Conservation (phyloP, 1,140 invertebrate genomes). For the Popillia japonica region DNA sequence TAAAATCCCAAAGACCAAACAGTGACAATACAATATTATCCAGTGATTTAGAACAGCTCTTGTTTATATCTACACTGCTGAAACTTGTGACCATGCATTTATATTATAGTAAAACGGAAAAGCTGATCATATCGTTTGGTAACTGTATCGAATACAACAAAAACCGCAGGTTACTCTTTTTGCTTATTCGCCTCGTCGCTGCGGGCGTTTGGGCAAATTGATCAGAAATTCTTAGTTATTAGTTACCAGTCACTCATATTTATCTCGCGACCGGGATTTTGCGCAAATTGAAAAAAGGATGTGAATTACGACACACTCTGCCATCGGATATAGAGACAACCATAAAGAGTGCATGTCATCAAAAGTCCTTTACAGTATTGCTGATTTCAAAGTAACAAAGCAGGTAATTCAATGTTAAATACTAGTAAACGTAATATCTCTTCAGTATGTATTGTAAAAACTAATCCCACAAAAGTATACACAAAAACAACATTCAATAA, state of each 20-base stretch:
- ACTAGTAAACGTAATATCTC: too few relatives aligned
- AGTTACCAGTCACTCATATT: too few relatives aligned
- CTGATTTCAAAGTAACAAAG: too few relatives aligned
- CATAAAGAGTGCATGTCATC: too few relatives aligned
- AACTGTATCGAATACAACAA: neutral
- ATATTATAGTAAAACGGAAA: neutral
- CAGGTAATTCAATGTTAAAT: too few relatives aligned
- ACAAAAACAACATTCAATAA: too few relatives aligned
- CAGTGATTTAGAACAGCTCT: neutral
- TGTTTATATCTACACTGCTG: neutral
- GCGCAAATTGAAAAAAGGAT: neutral
- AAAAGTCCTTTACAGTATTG: too few relatives aligned
- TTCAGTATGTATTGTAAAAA: too few relatives aligned
- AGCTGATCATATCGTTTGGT: neutral
- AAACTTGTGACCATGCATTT: neutral
- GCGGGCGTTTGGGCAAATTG: neutral
- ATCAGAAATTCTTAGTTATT: neutral
- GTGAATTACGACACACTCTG: neutral
- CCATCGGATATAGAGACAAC: neutral
- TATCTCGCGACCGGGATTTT: too few relatives aligned
- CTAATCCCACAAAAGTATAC: too few relatives aligned
- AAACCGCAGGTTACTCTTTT: neutral
- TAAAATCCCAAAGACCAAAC: neutral
- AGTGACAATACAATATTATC: neutral
- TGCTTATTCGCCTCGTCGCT: neutral